These are phyloP conservation scores for Heterotis niloticus DNA, from an alignment of 2,113 vertebrate genomes.

Conservation along the genomic window DNA sequence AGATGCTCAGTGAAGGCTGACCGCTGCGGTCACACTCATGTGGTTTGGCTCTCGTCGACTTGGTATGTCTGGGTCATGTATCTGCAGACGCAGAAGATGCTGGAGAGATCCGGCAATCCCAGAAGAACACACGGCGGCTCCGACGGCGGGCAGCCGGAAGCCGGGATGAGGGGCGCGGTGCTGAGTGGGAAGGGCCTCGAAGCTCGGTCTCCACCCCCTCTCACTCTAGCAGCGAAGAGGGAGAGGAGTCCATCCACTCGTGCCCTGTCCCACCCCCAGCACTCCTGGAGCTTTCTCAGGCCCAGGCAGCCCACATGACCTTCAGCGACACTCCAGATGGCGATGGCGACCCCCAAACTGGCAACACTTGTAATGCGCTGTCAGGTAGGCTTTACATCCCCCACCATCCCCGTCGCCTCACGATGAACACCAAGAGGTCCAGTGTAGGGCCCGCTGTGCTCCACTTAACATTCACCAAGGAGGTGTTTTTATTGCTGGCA, in stretches of 20 bases:
- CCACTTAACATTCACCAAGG: not conserved
- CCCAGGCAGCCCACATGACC: constrained; percentile 37
- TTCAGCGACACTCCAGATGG: not conserved
- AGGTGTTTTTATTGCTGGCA: not conserved
- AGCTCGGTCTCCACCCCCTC: constrained; percentile 55
- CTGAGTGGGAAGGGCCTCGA: constrained; percentile 44
- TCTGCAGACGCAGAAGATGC: constrained; percentile 48
- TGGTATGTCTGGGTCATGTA: not conserved
- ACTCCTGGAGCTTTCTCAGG: constrained; percentile 52
- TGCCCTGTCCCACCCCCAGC: constrained; percentile 39
- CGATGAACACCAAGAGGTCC: not conserved
- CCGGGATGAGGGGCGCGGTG: constrained; percentile 28
- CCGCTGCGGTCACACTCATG: too few relatives aligned
- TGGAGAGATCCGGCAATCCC: constrained; percentile 34
- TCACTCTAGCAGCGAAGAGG: constrained; percentile 66
- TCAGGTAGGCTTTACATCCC: constrained; percentile 60
- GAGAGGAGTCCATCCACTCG: constrained; percentile 42
- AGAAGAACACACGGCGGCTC: constrained; percentile 31
- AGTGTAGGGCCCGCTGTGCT: too few relatives aligned
- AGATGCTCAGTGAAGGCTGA: not conserved
- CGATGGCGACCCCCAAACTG: constrained; percentile 41
- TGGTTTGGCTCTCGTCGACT: too few relatives aligned
- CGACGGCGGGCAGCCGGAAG: constrained; percentile 35
- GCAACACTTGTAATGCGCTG: constrained; percentile 58
- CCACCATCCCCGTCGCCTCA: not conserved